Evolutionary conservation across 2,888 invertebrate species (phyloP).

Genomic region (Nomada goodeniana): DNA sequence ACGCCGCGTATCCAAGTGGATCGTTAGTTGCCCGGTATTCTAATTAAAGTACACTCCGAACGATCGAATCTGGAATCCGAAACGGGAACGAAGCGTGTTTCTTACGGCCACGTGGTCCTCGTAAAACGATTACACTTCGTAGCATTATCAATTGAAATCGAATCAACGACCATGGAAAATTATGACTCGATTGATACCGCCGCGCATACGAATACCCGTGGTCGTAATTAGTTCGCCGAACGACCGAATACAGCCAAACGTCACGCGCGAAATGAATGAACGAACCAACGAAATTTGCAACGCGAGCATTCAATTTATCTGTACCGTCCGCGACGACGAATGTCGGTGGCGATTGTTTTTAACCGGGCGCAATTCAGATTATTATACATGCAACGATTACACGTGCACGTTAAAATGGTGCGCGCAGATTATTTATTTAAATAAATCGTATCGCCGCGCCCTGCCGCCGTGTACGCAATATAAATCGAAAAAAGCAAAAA

Average conservation of each 20-base stretch:
- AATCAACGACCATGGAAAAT: slow-evolving; percentile 13
- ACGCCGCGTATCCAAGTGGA: not conserved
- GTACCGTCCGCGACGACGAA: not conserved
- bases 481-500: too few relatives aligned
- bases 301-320: not conserved
- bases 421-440: not conserved
- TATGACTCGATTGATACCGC: slow-evolving; percentile 28
- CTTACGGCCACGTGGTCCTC: not conserved
- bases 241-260: slow-evolving; percentile 6
- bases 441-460: not conserved
- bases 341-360: slow-evolving; percentile 2
- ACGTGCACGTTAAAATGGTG: not conserved
- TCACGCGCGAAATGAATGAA: not conserved
- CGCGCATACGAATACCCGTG: too few relatives aligned
- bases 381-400: not conserved
- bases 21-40: not conserved
- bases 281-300: not conserved
- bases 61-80: not conserved
- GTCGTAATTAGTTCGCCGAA: slow-evolving; percentile 14
- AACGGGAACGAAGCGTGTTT: slow-evolving; percentile 3
- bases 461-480: too few relatives aligned
- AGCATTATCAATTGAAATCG: slow-evolving; percentile 5
- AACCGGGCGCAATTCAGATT: not conserved
- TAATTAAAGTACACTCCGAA: slow-evolving; percentile 30
- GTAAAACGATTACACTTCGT: not conserved